Percentiles rank a stretch among this genome's conserved stretches.
Conservation (phyloP, 2,113 vertebrate genomes). For the Sigmodon hispidus region DNA sequence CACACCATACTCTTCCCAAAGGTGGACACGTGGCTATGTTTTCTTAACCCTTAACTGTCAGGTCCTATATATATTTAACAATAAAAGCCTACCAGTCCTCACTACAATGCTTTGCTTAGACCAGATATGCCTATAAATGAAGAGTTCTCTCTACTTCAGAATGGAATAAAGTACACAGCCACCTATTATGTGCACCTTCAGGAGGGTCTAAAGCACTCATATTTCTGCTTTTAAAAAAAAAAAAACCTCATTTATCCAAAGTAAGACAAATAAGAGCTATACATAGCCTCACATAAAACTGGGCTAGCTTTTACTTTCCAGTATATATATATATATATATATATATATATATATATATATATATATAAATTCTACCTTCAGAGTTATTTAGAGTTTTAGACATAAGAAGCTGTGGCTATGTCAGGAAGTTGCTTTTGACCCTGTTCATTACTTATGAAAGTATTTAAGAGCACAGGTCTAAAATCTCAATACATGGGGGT, state of each 20-base stretch:
- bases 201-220: neutral
- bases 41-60: neutral
- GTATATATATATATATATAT: no score
- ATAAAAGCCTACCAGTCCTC: neutral
- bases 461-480: neutral
- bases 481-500: neutral
- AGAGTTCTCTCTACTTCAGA: neutral
- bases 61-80: neutral
- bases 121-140: conserved; percentile 19
- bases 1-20: neutral
- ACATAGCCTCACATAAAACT: neutral
- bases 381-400: neutral
- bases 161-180: neutral
- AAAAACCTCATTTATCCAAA: neutral
- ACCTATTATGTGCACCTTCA: neutral
- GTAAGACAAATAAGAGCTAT: neutral
- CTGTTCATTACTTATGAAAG: conserved; percentile 9
- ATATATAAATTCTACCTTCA: conserved; percentile 28
- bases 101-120: neutral
- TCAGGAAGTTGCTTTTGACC: conserved; percentile 9
- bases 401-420: neutral
- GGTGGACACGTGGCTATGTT: no score
- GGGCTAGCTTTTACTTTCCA: conserved; percentile 50
- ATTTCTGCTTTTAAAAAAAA: neutral
- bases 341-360: no score